Evolutionary conservation across 2,113 vertebrate genomes (phyloP), one percentile per base, ranked within the genome.

Genomic region (Ranitomeya variabilis): DNA sequence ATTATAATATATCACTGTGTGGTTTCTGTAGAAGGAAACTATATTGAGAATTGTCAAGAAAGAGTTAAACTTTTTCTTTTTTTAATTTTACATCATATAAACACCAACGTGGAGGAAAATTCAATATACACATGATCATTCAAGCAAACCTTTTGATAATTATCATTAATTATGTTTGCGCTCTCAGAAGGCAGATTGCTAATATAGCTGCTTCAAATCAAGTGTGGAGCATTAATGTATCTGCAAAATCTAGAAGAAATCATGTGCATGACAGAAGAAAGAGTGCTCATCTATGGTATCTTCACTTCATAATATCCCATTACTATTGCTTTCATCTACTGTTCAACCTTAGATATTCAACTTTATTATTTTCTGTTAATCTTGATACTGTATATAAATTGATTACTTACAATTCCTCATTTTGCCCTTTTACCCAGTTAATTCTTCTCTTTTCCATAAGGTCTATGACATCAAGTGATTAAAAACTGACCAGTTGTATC

Each of bases 81-180:
- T 52, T 67, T 6, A 7, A 31, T 60, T 60, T 60, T 10, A 60
- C 23, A 80, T 18, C 26, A 59, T 62, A 21, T 62, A 12, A 62
- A 83, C 23, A 66, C 18, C 37, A 64, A 66, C 26, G 64, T 52
- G 55, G 23, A 9, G 51, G 19, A 37, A 83, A 19, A 83, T 83
- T 16, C 19, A 83, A 83, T 82, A 82, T 82, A 45, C 80, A 31
- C 62, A 23, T 37, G 2, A n/a, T 26, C 80, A 66, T 83, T 21
- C 80, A 66, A 37, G 59, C 80, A 51, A 64, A 21, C 31, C n/a
- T 83, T 83, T 52, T 83, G 55, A 80, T 80, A 64, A 83, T 83
- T 83, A 83, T 66, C 80, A 83, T 83, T 83, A 83, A 66, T 83
- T 64, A 83, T 83, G 37, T 83, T 51, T 83, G 37, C 14, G 16